A percentile compares a stretch with the other conserved stretches of the same genome.
phyloP scores from a whole-genome alignment of 2,113 vertebrate genomes.

The Alethe castanea region DNA sequence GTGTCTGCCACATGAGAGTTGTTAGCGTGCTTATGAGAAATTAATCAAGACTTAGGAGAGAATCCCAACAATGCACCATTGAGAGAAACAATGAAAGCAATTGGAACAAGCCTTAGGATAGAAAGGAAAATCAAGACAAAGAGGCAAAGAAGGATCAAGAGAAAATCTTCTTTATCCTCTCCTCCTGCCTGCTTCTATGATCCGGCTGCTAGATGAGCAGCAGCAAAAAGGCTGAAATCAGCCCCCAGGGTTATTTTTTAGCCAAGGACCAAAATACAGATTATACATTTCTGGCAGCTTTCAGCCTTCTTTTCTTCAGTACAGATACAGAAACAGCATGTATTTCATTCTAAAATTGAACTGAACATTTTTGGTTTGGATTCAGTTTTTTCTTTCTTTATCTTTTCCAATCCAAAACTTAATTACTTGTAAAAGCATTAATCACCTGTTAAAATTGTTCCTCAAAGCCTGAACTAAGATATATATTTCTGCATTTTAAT shows the following conservation, averaged over 20 bases:
- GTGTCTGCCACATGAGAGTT: not conserved
- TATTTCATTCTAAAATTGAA: not conserved
- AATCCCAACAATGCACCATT: not conserved
- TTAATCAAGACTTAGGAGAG: not conserved
- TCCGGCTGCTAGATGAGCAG: not conserved
- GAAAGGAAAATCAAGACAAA: not conserved
- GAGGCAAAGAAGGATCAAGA: not conserved
- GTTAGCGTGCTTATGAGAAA: not conserved
- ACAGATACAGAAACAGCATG: not conserved
- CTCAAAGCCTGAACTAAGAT: not conserved
- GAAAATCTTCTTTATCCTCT: constrained; percentile 5
- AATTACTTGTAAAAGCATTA: not conserved
- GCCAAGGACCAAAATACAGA: not conserved
- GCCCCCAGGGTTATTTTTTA: not conserved
- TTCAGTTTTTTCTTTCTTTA: not conserved
- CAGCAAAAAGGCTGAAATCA: not conserved
- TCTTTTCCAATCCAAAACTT: not conserved
- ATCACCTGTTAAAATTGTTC: not conserved
- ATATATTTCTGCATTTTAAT: not conserved
- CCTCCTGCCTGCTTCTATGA: not conserved
- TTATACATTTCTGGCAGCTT: not conserved
- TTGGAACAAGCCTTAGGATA: not conserved
- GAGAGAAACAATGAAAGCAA: not conserved
- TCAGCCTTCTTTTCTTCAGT: not conserved
- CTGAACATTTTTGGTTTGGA: not conserved